These are phyloP conservation scores for Varanus salvator DNA, from an alignment of 2,113 vertebrate genomes.

Conservation along the genomic window DNA sequence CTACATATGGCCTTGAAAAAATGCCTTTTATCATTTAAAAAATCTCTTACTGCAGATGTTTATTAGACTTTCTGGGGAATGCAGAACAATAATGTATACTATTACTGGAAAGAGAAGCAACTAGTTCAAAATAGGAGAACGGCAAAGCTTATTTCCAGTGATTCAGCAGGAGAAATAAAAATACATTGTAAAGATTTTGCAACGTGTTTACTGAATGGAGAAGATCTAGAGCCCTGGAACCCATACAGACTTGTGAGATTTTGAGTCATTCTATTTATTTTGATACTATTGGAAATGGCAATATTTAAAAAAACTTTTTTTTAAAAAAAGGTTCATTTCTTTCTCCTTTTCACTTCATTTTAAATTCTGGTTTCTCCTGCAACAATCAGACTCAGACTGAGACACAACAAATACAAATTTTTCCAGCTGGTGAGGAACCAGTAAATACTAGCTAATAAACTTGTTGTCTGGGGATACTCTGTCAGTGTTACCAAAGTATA, in stretches of 20 bases:
- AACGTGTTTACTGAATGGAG: background rate
- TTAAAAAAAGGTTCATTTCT: background rate
- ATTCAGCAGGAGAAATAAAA: background rate
- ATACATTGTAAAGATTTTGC: background rate
- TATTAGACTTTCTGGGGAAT: background rate
- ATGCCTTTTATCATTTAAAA: background rate
- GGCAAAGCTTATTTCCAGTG: background rate
- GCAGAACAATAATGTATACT: constrained; percentile 4
- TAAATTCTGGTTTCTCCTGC: background rate
- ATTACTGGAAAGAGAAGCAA: background rate
- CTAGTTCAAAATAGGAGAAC: constrained; percentile 14
- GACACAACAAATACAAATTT: background rate
- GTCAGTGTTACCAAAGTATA: background rate
- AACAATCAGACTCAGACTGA: background rate
- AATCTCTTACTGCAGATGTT: background rate
- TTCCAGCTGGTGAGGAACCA: background rate
- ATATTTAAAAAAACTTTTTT: background rate
- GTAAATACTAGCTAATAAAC: background rate
- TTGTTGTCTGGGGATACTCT: background rate
- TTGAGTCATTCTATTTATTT: background rate
- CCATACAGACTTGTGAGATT: too few relatives aligned
- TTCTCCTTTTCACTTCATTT: background rate
- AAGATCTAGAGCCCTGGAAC: background rate
- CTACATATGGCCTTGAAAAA: background rate
- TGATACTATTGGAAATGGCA: background rate